Evolutionary conservation across 2,888 invertebrate species (phyloP).

Genomic region (Lasioglossum oenotherae): DNA sequence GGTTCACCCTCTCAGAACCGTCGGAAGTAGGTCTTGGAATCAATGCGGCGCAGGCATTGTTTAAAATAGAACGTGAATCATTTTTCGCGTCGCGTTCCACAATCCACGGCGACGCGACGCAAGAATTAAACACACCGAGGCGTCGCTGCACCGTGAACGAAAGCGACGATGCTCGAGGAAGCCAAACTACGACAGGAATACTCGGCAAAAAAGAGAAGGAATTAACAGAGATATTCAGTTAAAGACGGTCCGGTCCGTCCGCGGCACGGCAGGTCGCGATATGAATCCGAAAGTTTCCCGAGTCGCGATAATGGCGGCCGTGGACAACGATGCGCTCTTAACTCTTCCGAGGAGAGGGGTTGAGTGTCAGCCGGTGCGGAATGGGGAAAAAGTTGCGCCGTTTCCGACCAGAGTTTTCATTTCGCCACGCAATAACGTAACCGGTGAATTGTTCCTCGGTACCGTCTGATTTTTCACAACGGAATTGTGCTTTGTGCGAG

Average conservation of each 20-base stretch:
- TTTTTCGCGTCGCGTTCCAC: not conserved
- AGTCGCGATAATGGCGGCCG: not conserved
- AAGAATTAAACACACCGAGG: not conserved
- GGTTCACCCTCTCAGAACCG: not conserved
- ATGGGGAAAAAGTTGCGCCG: constrained; percentile 59
- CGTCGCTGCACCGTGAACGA: not conserved
- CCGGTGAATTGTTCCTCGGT: constrained; percentile 43
- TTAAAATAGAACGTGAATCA: not conserved
- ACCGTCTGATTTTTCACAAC: constrained; percentile 51
- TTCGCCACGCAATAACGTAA: constrained; percentile 48
- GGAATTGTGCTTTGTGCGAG: not conserved
- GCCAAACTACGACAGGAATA: not conserved
- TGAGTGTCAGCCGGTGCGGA: constrained; percentile 21
- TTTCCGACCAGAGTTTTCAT: constrained; percentile 48
- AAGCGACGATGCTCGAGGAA: not conserved
- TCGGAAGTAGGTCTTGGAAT: not conserved
- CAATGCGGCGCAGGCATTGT: not conserved
- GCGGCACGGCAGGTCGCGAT: not conserved
- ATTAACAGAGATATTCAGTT: constrained; percentile 24
- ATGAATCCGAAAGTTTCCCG: constrained; percentile 27
- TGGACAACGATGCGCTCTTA: constrained; percentile 5
- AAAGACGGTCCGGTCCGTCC: not conserved
- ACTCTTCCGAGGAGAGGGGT: constrained; percentile 6
- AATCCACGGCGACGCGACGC: not conserved
- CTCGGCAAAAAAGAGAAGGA: not conserved